Evolutionary conservation across 2,888 invertebrate species (phyloP).

Genomic region (Caenorhabditis sp.): DNA sequence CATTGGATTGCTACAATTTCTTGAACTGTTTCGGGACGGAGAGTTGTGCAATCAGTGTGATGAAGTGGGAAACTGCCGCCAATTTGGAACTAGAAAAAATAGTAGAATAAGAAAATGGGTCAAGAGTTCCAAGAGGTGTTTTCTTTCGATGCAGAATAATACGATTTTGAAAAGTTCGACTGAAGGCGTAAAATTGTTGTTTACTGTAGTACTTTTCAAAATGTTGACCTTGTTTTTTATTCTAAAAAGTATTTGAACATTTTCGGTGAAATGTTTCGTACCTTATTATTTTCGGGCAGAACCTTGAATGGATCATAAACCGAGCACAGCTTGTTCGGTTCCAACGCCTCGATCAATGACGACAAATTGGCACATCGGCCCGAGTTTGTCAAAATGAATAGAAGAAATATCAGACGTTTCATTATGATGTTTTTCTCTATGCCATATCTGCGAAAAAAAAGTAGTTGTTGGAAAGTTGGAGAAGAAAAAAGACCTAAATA

Average conservation of each 20-base stretch:
- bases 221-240: background rate
- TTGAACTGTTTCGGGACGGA: slow-evolving; percentile 66
- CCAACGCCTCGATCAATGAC: slow-evolving; percentile 34
- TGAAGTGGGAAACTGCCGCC: slow-evolving; percentile 70
- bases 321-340: slow-evolving; percentile 54
- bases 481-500: background rate
- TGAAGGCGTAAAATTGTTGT: too few species aligned
- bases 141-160: too few species aligned
- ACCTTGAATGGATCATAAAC: slow-evolving; percentile 70
- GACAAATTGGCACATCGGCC: slow-evolving; percentile 24
- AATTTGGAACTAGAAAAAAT: slow-evolving; percentile 63
- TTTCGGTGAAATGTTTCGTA: slow-evolving; percentile 4
- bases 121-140: background rate
- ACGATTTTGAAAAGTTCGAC: too few species aligned
- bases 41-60: slow-evolving; percentile 60
- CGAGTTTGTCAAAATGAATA: slow-evolving; percentile 4
- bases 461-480: background rate
- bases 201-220: too few species aligned
- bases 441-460: background rate
- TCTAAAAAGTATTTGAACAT: background rate
- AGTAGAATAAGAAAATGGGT: background rate
- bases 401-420: slow-evolving; percentile 3
- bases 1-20: slow-evolving; percentile 71
- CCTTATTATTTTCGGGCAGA: slow-evolving; percentile 66
- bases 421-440: background rate